Evolutionary conservation across 2,797 vertebrate species (phyloP).

Genomic region (Petrocephalus schoutedeni): DNA sequence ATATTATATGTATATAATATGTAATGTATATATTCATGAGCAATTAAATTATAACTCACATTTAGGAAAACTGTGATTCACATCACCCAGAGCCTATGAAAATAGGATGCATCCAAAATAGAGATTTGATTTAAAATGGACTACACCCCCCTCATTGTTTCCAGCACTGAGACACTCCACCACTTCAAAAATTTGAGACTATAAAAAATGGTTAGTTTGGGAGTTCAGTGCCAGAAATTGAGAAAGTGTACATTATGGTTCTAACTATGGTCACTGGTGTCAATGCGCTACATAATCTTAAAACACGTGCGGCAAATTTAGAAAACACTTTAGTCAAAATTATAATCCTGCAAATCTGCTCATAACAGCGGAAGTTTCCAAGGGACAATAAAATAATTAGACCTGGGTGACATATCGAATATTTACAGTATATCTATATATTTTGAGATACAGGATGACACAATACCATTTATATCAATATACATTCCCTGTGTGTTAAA

Average conservation of each 20-base stretch:
- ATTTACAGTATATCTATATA: not conserved
- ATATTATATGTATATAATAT: no score
- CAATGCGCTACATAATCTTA: not conserved
- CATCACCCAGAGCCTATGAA: not conserved
- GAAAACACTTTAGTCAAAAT: not conserved
- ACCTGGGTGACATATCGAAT: not conserved
- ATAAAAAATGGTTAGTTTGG: not conserved
- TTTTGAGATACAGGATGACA: no score
- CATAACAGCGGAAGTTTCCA: not conserved
- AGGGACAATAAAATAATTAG: not conserved
- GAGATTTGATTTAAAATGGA: not conserved
- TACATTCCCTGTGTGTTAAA: no score
- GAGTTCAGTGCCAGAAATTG: not conserved
- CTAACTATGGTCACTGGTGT: not conserved
- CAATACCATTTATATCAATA: no score
- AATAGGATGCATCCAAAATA: not conserved
- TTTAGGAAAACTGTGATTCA: not conserved
- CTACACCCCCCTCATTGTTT: not conserved
- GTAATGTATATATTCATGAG: no score
- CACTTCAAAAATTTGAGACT: not conserved
- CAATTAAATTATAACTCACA: not conserved
- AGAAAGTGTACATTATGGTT: not conserved
- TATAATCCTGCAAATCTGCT: not conserved
- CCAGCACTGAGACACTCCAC: not conserved
- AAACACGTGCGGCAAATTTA: not conserved